phyloP scores from a whole-genome alignment of 2,888 invertebrate genomes.

The Coronaproctus castanopsis region DNA sequence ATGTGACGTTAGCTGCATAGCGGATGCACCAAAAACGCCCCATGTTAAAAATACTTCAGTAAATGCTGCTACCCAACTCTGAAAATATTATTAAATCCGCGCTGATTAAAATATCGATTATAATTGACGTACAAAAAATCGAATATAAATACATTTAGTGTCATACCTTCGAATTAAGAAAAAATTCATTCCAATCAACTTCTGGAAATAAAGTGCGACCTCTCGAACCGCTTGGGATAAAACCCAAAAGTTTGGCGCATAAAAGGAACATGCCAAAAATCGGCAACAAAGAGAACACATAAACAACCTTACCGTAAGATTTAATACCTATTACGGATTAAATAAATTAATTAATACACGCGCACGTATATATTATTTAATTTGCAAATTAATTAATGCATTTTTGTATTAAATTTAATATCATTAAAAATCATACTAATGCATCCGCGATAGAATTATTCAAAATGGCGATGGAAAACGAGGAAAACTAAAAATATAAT shows the following conservation, averaged over 20 bases:
- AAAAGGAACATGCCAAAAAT: constrained; percentile 51
- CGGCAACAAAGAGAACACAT: constrained; percentile 56
- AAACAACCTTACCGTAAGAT: constrained; percentile 65
- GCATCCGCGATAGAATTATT: too few species aligned
- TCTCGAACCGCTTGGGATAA: constrained; percentile 33
- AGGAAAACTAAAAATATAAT: too few species aligned
- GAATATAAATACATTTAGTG: background rate
- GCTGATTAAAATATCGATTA: background rate
- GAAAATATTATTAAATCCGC: too few species aligned
- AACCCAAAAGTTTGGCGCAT: constrained; percentile 50
- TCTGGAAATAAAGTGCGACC: constrained; percentile 51
- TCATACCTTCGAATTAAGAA: constrained; percentile 56
- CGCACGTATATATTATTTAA: too few species aligned
- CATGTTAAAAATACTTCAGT: constrained; percentile 75
- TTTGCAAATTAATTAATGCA: too few species aligned
- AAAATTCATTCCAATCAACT: constrained; percentile 66
- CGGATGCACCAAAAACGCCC: constrained; percentile 60
- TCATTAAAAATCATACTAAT: too few species aligned
- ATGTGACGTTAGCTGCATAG: constrained; percentile 60
- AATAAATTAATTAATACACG: too few species aligned
- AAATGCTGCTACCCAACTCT: constrained; percentile 76
- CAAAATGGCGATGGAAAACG: too few species aligned
- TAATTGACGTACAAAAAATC: background rate
- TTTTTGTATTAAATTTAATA: too few species aligned
- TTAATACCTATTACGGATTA: constrained; percentile 40